Evolutionary conservation across 2,888 invertebrate species (phyloP).

Genomic region (Sarcophaga carnaria): DNA sequence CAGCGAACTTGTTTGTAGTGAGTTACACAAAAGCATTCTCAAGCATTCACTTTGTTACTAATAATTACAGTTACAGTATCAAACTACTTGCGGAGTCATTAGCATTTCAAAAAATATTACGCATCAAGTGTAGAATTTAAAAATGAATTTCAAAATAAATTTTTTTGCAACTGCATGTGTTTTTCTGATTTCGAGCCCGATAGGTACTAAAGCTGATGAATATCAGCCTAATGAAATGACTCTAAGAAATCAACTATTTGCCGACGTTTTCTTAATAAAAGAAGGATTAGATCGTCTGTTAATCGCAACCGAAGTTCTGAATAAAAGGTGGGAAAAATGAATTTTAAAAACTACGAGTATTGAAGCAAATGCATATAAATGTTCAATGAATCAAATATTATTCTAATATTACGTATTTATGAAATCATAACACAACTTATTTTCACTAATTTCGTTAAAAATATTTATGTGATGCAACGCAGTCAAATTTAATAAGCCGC

Average conservation of each 20-base stretch:
- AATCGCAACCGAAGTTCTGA: constrained; percentile 43
- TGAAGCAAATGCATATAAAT: no score
- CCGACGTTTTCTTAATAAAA: constrained; percentile 41
- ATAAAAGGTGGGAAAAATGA: constrained; percentile 29
- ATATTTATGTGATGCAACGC: no score
- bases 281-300: constrained; percentile 47
- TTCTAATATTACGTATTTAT: no score
- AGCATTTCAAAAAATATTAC: not conserved
- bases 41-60: not conserved
- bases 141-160: constrained; percentile 17
- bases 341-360: not conserved
- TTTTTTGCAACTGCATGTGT: not conserved
- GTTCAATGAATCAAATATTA: no score
- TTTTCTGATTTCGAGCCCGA: not conserved
- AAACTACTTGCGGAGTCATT: not conserved
- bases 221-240: constrained; percentile 10
- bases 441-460: no score
- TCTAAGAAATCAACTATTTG: constrained; percentile 50
- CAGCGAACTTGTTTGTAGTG: no score
- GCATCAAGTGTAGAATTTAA: not conserved
- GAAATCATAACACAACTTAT: no score
- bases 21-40: no score
- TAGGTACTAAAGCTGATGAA: constrained; percentile 7
- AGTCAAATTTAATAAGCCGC: no score
- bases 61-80: constrained; percentile 15